Evolutionary conservation across 2,113 vertebrate genomes (phyloP), one percentile per base, ranked within the genome.

Genomic region (Cinclus cinclus): DNA sequence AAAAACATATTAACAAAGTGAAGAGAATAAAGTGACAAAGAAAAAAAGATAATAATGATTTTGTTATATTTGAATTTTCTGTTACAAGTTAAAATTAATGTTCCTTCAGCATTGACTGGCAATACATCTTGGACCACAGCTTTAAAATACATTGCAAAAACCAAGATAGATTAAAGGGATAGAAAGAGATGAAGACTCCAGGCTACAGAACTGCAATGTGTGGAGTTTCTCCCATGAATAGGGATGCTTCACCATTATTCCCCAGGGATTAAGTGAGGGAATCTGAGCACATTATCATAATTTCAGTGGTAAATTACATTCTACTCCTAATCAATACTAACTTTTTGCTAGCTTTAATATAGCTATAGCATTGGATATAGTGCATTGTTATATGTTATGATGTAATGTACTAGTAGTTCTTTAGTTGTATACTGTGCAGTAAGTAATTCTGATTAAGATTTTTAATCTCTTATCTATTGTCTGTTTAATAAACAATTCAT

Each of bases 41-140:
- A 50, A 63, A 62, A 62, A 85, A 78, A 68, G 41, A 81, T 60
- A 92, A 84, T 75, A 89, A 91, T 33, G 7, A 14, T 89, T 92
- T 90, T 2, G 42, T 92, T 84, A 75, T 81, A 39, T 87, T 67
- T 41, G 60, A 67, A 44, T 96, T 91, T 96, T 87, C 76, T 96
- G 14, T 83, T 80, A 55, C 3, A 11, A 64, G 60, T 67, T 87
- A 83, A 95, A 90, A 83, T 94, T 69, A 89, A 95, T 75, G 30
- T 62, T 84, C 16, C 47, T 87, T 89, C 52, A 81, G 27, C 1
- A 3, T 42, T 81, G 55, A 60, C 33, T 65, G 44, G 28, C 44
- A 65, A 73, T 49, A 49, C 12, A 44, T 83, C 59, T 79, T 56
- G 28, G 68, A 83, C 7, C 17, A 80, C 15, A 77, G 22, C 35